A percentile compares a stretch with the other conserved stretches of the same genome.
These are phyloP conservation scores for Drosophila kepulauana DNA, from an alignment of 1,140 invertebrate species.

Conservation along the genomic window DNA sequence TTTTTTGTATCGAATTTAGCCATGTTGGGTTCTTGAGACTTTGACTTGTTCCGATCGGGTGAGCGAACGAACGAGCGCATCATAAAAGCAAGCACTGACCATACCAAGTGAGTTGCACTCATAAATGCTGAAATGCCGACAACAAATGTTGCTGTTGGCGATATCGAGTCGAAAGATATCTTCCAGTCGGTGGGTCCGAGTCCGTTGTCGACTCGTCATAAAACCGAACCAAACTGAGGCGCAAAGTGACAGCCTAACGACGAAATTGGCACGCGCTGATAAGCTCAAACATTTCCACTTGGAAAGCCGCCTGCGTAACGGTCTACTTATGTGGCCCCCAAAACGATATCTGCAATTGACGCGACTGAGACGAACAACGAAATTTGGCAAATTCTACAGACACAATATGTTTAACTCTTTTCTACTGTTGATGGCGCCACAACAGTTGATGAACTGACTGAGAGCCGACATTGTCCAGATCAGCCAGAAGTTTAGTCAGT, in stretches of 20 bases:
- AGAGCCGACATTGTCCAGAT: background rate
- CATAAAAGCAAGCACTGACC: constrained; percentile 16
- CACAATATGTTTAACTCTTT: too few species aligned
- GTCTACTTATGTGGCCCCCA: constrained; percentile 2
- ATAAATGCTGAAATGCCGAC: constrained; percentile 28
- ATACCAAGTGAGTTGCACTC: constrained; percentile 5
- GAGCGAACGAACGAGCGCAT: background rate
- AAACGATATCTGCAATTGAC: background rate
- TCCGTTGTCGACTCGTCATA: background rate
- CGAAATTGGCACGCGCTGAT: constrained; percentile 41
- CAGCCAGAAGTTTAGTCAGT: constrained; percentile 14
- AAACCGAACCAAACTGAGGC: background rate
- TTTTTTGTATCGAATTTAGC: constrained; percentile 21
- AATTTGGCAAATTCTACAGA: background rate
- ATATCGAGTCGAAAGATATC: constrained; percentile 38
- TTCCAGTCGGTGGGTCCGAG: background rate
- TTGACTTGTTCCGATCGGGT: background rate
- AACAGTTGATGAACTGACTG: background rate
- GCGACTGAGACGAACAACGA: background rate
- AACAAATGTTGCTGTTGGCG: constrained; percentile 7
- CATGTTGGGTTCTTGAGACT: constrained; percentile 13
- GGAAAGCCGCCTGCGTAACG: constrained; percentile 8
- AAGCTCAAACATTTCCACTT: constrained; percentile 27
- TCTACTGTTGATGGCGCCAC: background rate
- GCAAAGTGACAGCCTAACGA: constrained; percentile 14